Conservation (phyloP, 1,140 invertebrate genomes). For the Drosophila bifasciata region DNA sequence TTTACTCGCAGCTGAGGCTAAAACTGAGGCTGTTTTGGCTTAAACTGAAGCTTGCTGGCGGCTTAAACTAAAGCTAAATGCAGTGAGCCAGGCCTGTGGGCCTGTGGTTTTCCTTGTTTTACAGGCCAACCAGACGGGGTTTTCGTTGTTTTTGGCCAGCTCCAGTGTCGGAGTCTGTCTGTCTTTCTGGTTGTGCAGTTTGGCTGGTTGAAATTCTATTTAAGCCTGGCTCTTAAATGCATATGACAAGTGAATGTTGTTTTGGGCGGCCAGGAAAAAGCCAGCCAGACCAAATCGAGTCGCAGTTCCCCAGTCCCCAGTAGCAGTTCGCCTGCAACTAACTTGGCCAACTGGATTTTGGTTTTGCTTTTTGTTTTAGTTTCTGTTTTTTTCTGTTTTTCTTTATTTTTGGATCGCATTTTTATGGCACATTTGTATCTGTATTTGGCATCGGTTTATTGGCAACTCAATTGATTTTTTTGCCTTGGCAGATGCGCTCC, state of each 20-base stretch:
- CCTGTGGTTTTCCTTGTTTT: conserved; percentile 32
- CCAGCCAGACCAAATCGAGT: conserved; percentile 15
- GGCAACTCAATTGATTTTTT: conserved; percentile 64
- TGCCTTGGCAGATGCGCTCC: conserved; percentile 39
- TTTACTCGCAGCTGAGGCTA: conserved; percentile 20
- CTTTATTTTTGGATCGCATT: conserved; percentile 1
- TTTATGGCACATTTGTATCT: conserved; percentile 26
- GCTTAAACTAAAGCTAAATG: too few species aligned
- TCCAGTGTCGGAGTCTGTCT: conserved; percentile 22
- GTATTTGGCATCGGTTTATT: conserved; percentile 53
- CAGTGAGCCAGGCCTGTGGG: neutral
- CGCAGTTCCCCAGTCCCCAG: conserved; percentile 8
- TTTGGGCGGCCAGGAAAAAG: conserved; percentile 63
- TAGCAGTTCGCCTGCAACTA: conserved; percentile 47
- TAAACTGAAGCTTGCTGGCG: too few species aligned
- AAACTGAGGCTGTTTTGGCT: too few species aligned
- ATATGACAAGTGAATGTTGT: conserved; percentile 80
- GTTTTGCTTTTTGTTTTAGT: conserved; percentile 15
- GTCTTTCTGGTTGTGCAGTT: conserved; percentile 34
- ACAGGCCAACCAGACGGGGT: conserved; percentile 17
- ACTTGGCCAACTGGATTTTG: conserved; percentile 36
- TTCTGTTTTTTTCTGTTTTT: neutral
- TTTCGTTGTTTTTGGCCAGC: conserved; percentile 11
- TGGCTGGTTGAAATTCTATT: conserved; percentile 67
- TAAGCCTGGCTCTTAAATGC: conserved; percentile 47